phyloP scores from a whole-genome alignment of 2,888 invertebrate species.

The Marasmarcha lunaedactyla region DNA sequence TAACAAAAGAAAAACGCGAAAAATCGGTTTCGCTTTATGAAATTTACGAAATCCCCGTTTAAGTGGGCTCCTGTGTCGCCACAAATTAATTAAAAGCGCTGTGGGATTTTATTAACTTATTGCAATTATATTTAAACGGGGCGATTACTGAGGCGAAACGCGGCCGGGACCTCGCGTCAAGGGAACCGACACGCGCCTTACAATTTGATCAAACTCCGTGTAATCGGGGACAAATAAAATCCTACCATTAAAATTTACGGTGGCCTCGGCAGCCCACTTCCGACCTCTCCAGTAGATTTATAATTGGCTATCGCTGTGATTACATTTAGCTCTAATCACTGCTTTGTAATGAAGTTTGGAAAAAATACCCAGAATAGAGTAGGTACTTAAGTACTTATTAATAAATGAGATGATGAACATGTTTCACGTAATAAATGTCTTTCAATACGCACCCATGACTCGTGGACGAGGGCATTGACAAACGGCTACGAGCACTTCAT shows the following conservation, averaged over 20 bases:
- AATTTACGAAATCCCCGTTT: conserved; percentile 48
- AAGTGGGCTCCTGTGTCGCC: conserved; percentile 48
- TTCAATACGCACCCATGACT: too few species aligned
- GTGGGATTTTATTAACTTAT: conserved; percentile 60
- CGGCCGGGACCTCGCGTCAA: conserved; percentile 18
- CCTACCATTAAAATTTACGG: conserved; percentile 56
- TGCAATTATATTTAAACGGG: conserved; percentile 59
- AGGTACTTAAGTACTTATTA: conserved; percentile 35
- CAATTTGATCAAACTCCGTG: conserved; percentile 51
- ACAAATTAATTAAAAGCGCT: conserved; percentile 59
- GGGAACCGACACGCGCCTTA: conserved; percentile 23
- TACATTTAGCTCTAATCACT: conserved; percentile 23
- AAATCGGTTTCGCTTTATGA: conserved; percentile 26
- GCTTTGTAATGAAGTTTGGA: background rate
- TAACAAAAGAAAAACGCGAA: background rate
- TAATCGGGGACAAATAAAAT: conserved; percentile 60
- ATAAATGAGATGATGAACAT: too few species aligned
- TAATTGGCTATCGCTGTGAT: conserved; percentile 41
- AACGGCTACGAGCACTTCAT: conserved; percentile 60
- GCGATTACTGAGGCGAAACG: conserved; percentile 36
- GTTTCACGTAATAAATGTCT: too few species aligned
- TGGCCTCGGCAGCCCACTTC: conserved; percentile 37
- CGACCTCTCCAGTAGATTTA: conserved; percentile 56
- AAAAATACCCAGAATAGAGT: conserved; percentile 27
- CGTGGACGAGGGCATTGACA: conserved; percentile 37